Evolutionary conservation across 2,113 vertebrate species (phyloP).

Genomic region (Hippocampus guttulatus): DNA sequence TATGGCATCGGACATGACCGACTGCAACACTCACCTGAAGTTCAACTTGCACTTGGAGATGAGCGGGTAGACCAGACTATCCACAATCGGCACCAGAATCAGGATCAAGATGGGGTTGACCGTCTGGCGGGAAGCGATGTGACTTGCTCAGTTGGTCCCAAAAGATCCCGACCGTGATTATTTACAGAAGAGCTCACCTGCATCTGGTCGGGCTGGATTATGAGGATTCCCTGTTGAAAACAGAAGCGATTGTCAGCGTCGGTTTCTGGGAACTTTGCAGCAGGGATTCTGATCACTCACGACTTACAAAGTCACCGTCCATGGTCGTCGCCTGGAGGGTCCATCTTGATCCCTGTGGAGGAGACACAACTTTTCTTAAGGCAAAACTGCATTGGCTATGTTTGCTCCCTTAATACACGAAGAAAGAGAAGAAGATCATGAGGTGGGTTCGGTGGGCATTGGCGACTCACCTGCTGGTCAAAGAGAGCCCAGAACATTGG

Average conservation of each 20-base stretch:
- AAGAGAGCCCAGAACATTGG: slow-evolving; percentile 99
- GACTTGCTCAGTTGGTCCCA: neutral
- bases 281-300: neutral
- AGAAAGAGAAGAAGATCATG: neutral
- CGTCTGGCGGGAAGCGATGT: slow-evolving; percentile 65
- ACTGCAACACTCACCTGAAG: slow-evolving; percentile 83
- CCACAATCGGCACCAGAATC: slow-evolving; percentile 81
- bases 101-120: slow-evolving; percentile 90
- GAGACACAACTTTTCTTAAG: slow-evolving; percentile 8
- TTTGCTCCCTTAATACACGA: neutral
- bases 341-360: slow-evolving; percentile 88
- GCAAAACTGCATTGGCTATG: neutral
- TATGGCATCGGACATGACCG: too few species aligned
- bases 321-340: slow-evolving; percentile 92
- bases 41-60: slow-evolving; percentile 84
- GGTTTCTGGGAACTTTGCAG: neutral
- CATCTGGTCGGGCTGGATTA: slow-evolving; percentile 91
- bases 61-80: slow-evolving; percentile 81
- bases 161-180: neutral
- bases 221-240: slow-evolving; percentile 73
- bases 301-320: slow-evolving; percentile 86
- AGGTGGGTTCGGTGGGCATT: neutral
- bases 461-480: slow-evolving; percentile 86
- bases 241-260: neutral
- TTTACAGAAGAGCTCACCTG: slow-evolving; percentile 74